Conservation (phyloP, 1,140 invertebrate species). For the Panagrolaimus sp. region DNA sequence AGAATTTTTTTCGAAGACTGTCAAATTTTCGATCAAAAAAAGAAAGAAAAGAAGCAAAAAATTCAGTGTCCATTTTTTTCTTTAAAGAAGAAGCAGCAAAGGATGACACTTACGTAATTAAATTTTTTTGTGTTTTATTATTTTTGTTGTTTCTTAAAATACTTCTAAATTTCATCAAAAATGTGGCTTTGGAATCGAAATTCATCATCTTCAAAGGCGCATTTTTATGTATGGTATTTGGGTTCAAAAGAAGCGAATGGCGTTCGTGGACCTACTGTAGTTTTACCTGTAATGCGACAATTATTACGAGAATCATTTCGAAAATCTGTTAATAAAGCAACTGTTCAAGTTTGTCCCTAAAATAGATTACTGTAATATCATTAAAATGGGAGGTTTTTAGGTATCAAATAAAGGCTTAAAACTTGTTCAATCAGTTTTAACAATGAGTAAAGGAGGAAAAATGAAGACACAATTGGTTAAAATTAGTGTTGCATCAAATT, state of each 20-base stretch:
- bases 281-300: constrained; percentile 75
- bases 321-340: constrained; percentile 83
- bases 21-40: too few relatives aligned
- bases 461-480: constrained; percentile 70
- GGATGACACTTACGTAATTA: too few relatives aligned
- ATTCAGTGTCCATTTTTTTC: too few relatives aligned
- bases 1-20: too few relatives aligned
- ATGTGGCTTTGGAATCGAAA: constrained; percentile 13
- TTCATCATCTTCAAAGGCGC: constrained; percentile 68
- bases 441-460: constrained; percentile 64
- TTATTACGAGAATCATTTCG: constrained; percentile 76
- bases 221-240: constrained; percentile 95
- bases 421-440: constrained; percentile 72
- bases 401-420: constrained; percentile 86
- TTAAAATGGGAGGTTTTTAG: constrained; percentile 62
- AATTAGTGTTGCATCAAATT: constrained; percentile 87
- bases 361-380: neutral
- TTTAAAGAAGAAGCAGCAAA: too few relatives aligned
- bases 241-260: constrained; percentile 88
- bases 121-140: too few relatives aligned
- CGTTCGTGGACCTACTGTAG: constrained; percentile 73
- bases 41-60: too few relatives aligned
- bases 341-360: constrained; percentile 62
- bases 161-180: too few relatives aligned
- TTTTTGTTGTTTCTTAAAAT: too few relatives aligned